These are phyloP conservation scores for Cyrtonyx montezumae DNA, from an alignment of 2,113 vertebrate genomes.

Conservation along the genomic window DNA sequence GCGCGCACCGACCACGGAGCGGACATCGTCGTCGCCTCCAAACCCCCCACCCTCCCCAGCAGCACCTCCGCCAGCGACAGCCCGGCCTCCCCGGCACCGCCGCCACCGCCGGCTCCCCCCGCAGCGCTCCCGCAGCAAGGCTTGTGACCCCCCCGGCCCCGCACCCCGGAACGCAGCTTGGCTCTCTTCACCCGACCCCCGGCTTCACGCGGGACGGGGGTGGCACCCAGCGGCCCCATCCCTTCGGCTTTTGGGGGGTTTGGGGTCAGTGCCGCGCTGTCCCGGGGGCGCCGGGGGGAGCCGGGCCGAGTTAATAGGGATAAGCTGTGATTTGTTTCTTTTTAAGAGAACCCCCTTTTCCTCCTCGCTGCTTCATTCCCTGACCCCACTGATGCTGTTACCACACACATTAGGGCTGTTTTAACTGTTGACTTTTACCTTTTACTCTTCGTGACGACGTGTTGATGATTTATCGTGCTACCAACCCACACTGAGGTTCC, in stretches of 20 bases:
- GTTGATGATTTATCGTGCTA: constrained; percentile 24
- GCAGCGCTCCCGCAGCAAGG: constrained; percentile 61
- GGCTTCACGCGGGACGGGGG: background rate
- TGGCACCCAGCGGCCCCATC: background rate
- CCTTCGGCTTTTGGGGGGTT: background rate
- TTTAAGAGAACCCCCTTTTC: background rate
- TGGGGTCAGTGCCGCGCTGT: too few relatives aligned
- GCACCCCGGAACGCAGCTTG: background rate
- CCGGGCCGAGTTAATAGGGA: constrained; percentile 51
- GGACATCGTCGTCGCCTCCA: constrained; percentile 81
- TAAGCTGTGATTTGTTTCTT: constrained; percentile 21
- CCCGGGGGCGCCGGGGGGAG: background rate
- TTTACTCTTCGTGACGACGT: constrained; percentile 24
- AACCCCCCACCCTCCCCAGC: constrained; percentile 76
- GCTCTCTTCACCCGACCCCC: constrained; percentile 33
- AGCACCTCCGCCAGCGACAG: constrained; percentile 70
- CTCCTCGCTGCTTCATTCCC: constrained; percentile 38
- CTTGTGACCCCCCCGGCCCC: constrained; percentile 58
- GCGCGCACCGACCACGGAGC: constrained; percentile 90
- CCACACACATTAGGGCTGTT: constrained; percentile 50
- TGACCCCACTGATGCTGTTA: constrained; percentile 29
- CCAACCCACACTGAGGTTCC: constrained; percentile 48
- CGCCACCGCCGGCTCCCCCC: constrained; percentile 12
- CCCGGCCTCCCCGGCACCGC: constrained; percentile 51
- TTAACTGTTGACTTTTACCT: constrained; percentile 53